Evolutionary conservation across 2,113 vertebrate genomes (phyloP).

Genomic region (Crotalus viridis): DNA sequence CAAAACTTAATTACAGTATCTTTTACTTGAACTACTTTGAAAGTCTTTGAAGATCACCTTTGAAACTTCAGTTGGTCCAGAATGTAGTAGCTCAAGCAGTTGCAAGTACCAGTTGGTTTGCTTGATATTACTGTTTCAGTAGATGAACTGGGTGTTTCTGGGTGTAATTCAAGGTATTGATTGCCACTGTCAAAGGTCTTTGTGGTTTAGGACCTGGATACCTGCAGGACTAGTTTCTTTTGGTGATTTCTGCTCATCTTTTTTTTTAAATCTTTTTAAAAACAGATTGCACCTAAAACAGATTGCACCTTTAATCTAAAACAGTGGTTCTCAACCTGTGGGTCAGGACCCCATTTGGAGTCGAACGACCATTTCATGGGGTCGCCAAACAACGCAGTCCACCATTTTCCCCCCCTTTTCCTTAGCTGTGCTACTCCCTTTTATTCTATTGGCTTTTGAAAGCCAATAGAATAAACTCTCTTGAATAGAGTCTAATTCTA

Average conservation of each 20-base stretch:
- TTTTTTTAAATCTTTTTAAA: not conserved
- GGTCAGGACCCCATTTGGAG: too few species aligned
- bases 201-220: not conserved
- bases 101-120: not conserved
- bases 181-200: not conserved
- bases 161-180: not conserved
- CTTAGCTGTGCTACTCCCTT: too few species aligned
- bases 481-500: too few species aligned
- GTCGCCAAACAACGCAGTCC: too few species aligned
- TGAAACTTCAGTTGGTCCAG: not conserved
- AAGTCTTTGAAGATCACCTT: not conserved
- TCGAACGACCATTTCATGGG: too few species aligned
- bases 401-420: too few species aligned
- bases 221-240: not conserved
- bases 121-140: not conserved
- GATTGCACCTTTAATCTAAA: not conserved
- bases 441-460: too few species aligned
- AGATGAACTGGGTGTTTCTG: not conserved
- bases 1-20: not conserved
- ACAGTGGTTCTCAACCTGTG: not conserved
- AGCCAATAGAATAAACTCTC: too few species aligned
- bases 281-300: not conserved
- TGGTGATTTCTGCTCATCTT: not conserved
- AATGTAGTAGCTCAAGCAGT: not conserved
- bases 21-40: not conserved